These are phyloP conservation scores for Yponomeuta cagnagella DNA, from an alignment of 2,888 invertebrate genomes.

Conservation along the genomic window DNA sequence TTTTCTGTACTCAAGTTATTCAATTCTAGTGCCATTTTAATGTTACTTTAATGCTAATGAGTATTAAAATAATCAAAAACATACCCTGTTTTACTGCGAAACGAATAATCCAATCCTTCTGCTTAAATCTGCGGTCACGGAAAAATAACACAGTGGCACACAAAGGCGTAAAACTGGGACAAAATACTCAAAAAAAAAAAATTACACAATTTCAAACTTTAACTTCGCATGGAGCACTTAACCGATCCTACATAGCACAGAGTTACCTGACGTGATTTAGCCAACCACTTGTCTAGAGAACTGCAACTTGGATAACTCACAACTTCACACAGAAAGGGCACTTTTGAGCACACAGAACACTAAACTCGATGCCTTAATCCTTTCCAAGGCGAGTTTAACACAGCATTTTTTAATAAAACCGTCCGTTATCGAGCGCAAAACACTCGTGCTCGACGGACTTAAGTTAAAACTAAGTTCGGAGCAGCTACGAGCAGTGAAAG, in stretches of 20 bases:
- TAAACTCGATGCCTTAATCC: conserved; percentile 40
- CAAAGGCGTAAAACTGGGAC: conserved; percentile 45
- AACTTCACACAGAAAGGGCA: conserved; percentile 34
- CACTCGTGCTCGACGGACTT: conserved; percentile 59
- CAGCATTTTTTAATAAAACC: conserved; percentile 49
- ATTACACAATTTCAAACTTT: conserved; percentile 62
- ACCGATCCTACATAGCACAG: conserved; percentile 61
- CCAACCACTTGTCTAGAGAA: conserved; percentile 37
- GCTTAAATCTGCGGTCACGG: not conserved
- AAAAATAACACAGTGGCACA: conserved; percentile 38
- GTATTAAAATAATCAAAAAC: not conserved
- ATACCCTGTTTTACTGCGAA: conserved; percentile 13
- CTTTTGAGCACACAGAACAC: conserved; percentile 41
- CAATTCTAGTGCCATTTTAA: not conserved
- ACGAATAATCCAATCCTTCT: conserved; percentile 11
- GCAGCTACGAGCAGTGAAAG: conserved; percentile 60
- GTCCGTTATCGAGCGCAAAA: conserved; percentile 49
- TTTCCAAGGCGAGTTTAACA: conserved; percentile 51
- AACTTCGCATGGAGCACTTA: conserved; percentile 64
- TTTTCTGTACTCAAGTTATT: too few relatives aligned
- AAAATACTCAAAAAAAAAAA: conserved; percentile 26
- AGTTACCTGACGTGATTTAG: conserved; percentile 64
- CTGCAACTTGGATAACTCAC: conserved; percentile 21
- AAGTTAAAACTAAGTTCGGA: conserved; percentile 69
- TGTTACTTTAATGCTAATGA: not conserved